Conservation (phyloP, 2,888 invertebrate genomes). For the Drosophila picticornis region DNA sequence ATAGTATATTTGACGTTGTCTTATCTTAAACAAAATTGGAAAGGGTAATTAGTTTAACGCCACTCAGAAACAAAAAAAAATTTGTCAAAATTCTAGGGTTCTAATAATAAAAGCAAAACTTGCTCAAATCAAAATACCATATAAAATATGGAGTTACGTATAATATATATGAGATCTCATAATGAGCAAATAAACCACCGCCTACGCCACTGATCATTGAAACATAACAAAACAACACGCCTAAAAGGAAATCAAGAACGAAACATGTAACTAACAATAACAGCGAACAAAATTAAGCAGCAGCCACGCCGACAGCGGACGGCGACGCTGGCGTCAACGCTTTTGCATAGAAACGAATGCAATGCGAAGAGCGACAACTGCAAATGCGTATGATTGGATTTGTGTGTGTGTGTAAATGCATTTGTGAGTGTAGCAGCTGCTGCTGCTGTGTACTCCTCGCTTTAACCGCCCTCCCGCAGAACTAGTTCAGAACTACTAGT, state of each 20-base stretch:
- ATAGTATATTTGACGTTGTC: slow-evolving; percentile 25
- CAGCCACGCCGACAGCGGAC: slow-evolving; percentile 36
- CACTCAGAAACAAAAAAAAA: slow-evolving; percentile 23
- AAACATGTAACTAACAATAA: slow-evolving; percentile 59
- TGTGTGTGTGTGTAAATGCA: not conserved
- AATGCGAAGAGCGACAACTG: slow-evolving; percentile 38
- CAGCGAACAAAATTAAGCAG: slow-evolving; percentile 54
- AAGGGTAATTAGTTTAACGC: slow-evolving; percentile 48
- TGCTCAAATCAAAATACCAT: not conserved
- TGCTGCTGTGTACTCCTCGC: slow-evolving; percentile 30
- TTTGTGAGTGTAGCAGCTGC: slow-evolving; percentile 37
- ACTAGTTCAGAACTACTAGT: slow-evolving; percentile 52
- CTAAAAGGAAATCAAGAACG: slow-evolving; percentile 59
- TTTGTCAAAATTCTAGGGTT: slow-evolving; percentile 17
- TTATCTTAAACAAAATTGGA: slow-evolving; percentile 49
- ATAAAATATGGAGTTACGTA: not conserved
- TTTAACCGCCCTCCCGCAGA: slow-evolving; percentile 31
- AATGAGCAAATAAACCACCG: not conserved
- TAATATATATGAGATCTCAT: not conserved
- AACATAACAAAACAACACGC: slow-evolving; percentile 50
- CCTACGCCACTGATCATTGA: slow-evolving; percentile 50
- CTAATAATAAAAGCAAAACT: slow-evolving; percentile 4
- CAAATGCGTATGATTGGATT: slow-evolving; percentile 21
- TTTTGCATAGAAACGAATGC: slow-evolving; percentile 70
- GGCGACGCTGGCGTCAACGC: slow-evolving; percentile 36